Conservation (phyloP, 1,140 invertebrate species). For the Caenorhabditis elegans region DNA sequence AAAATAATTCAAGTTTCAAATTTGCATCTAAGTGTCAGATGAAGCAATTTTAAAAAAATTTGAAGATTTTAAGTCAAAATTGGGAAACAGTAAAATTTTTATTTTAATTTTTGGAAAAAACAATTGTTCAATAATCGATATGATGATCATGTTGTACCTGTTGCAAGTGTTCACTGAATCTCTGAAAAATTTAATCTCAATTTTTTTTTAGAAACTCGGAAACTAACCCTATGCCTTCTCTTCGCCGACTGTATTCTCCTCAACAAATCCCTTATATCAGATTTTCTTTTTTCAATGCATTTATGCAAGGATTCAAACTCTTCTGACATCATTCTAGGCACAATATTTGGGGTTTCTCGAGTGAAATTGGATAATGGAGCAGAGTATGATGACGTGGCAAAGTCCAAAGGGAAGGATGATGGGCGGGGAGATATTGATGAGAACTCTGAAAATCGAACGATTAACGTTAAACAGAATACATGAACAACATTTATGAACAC, state of each 20-base stretch:
- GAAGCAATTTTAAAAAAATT: too few species aligned
- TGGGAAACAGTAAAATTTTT: too few species aligned
- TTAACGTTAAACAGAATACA: too few species aligned
- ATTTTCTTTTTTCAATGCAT: neutral
- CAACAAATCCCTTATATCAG: neutral
- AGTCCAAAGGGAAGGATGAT: neutral
- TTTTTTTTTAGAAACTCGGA: neutral
- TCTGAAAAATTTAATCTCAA: neutral
- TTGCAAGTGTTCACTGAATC: neutral
- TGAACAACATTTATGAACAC: too few species aligned
- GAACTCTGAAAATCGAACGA: too few species aligned
- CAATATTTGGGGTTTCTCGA: neutral
- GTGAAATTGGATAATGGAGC: neutral
- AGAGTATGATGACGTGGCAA: neutral
- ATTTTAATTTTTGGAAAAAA: neutral
- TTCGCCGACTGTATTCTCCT: constrained; percentile 6
- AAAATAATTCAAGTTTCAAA: too few species aligned
- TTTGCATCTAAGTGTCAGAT: too few species aligned
- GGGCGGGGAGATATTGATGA: neutral
- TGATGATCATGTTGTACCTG: neutral
- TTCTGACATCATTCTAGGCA: neutral
- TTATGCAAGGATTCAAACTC: neutral
- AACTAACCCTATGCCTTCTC: neutral
- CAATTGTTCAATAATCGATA: neutral
- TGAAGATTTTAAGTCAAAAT: too few species aligned